phyloP scores from a whole-genome alignment of 1,140 invertebrate species.

The Tetramorium simillimum region DNA sequence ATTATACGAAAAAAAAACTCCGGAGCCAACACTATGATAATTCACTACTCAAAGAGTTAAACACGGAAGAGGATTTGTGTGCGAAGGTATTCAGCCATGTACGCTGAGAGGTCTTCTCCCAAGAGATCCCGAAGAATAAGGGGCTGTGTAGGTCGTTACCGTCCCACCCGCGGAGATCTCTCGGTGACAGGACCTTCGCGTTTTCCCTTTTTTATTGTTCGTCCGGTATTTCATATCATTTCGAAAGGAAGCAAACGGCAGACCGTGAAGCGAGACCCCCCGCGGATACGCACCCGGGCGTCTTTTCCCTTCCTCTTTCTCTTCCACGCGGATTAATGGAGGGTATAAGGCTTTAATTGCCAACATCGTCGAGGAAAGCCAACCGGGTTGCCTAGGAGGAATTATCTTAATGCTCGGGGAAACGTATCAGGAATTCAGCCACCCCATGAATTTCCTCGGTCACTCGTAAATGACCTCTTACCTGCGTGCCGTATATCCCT shows the following conservation, averaged over 20 bases:
- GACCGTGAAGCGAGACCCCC: constrained; percentile 67
- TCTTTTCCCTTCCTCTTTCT: constrained; percentile 42
- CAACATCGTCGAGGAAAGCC: constrained; percentile 68
- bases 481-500: not conserved
- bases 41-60: constrained; percentile 6
- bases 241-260: constrained; percentile 55
- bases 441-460: constrained; percentile 23
- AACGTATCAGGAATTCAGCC: constrained; percentile 40
- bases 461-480: constrained; percentile 1
- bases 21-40: not conserved
- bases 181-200: constrained; percentile 71
- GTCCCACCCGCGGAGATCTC: constrained; percentile 72
- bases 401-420: constrained; percentile 55
- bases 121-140: constrained; percentile 6
- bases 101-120: constrained; percentile 15
- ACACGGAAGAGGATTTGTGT: constrained; percentile 50
- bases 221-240: constrained; percentile 55
- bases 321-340: constrained; percentile 77
- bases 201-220: constrained; percentile 64
- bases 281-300: constrained; percentile 64
- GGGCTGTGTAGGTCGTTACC: constrained; percentile 8
- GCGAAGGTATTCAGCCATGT: constrained; percentile 16
- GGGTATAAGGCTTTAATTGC: constrained; percentile 79
- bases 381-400: constrained; percentile 52
- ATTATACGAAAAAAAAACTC: not conserved